These are phyloP conservation scores for Colinus virginianus DNA, from an alignment of 2,113 vertebrate genomes.

Conservation along the genomic window DNA sequence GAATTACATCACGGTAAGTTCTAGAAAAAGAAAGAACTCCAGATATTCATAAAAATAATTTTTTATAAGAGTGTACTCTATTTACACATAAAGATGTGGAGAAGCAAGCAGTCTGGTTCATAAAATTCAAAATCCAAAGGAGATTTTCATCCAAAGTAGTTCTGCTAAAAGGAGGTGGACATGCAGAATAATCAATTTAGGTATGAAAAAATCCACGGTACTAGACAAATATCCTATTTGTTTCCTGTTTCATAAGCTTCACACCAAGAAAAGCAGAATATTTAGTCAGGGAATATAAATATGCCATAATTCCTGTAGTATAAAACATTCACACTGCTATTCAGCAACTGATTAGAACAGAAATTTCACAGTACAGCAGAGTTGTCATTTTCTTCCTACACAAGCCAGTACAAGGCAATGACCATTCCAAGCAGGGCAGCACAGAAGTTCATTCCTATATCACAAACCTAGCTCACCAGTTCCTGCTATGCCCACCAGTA, in stretches of 20 bases:
- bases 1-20: not conserved
- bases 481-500: not conserved
- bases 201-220: not conserved
- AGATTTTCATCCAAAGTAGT: not conserved
- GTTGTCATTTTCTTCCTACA: not conserved
- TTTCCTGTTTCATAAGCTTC: not conserved
- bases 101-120: not conserved
- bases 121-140: not conserved
- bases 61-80: not conserved
- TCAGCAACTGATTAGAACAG: not conserved
- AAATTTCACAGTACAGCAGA: not conserved
- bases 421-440: not conserved
- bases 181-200: not conserved
- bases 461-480: not conserved
- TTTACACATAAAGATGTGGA: not conserved
- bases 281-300: not conserved
- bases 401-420: not conserved
- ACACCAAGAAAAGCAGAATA: not conserved
- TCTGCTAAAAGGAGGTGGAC: not conserved
- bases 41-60: not conserved
- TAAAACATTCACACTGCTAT: not conserved
- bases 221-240: not conserved
- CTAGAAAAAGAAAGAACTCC: not conserved
- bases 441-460: not conserved
- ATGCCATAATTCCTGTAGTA: not conserved